Evolutionary conservation across 2,797 vertebrate genomes (phyloP).

Genomic region (Enteromius trimaculatus): DNA sequence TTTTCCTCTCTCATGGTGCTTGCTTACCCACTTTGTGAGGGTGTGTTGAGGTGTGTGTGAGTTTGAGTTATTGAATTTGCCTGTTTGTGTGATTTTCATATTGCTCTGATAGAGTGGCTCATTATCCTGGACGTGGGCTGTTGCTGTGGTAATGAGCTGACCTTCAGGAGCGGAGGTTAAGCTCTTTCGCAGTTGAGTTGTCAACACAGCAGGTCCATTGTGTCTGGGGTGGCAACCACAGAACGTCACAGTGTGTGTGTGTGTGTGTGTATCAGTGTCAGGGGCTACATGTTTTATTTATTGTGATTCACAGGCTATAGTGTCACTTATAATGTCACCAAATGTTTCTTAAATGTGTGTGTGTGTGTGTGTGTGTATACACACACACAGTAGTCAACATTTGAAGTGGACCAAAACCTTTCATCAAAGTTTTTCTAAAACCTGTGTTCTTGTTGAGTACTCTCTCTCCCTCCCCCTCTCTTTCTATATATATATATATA

Average conservation of each 20-base stretch:
- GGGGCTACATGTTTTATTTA: conserved; percentile 71
- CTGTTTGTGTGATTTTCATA: conserved; percentile 55
- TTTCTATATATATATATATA: no score
- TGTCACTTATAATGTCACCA: conserved; percentile 56
- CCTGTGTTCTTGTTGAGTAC: no score
- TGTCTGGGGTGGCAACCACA: conserved; percentile 68
- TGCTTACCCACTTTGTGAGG: not conserved
- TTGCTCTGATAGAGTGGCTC: conserved; percentile 66
- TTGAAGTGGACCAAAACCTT: no score
- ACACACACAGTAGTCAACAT: no score
- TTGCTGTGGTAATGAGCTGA: conserved; percentile 76
- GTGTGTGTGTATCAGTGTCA: conserved; percentile 46
- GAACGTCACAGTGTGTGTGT: conserved; percentile 58
- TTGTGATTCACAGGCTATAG: conserved; percentile 64
- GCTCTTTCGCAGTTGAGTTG: conserved; percentile 82
- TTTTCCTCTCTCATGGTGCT: not conserved
- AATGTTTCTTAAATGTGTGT: conserved; percentile 67
- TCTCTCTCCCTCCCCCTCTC: no score
- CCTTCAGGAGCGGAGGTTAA: conserved; percentile 77
- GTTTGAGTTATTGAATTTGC: not conserved
- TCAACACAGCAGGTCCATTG: conserved; percentile 80
- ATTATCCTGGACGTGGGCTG: conserved; percentile 71
- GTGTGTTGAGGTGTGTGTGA: not conserved
- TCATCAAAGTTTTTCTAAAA: no score
- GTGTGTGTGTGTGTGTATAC: no score